A percentile compares a stretch with the other conserved stretches of the same genome.
Conservation (phyloP, 35 echinoderm and acorn worm genomes). For the Strongylocentrotus purpuratus region DNA sequence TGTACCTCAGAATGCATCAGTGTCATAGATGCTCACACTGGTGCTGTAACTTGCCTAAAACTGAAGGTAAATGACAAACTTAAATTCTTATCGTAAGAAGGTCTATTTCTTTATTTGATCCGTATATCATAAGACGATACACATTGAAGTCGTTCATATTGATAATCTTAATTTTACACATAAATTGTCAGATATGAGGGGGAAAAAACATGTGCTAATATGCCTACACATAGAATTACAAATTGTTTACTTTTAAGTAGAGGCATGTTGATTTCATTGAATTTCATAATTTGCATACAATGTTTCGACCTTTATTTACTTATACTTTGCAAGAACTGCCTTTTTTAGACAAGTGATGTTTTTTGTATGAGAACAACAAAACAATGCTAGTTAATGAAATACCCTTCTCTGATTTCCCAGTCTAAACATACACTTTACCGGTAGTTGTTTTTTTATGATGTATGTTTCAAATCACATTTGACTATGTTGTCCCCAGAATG, state of each 20-base stretch:
- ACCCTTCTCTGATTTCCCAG: too few species aligned
- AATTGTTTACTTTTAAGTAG: neutral
- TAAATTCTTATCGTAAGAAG: neutral
- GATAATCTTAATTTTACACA: neutral
- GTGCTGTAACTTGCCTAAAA: conserved; percentile 76
- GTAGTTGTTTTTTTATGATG: too few species aligned
- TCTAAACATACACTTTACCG: too few species aligned
- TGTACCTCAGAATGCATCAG: conserved; percentile 57
- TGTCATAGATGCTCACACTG: conserved; percentile 75
- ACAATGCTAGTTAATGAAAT: too few species aligned
- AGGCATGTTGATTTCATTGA: neutral
- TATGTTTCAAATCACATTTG: too few species aligned
- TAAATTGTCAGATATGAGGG: neutral
- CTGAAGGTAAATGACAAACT: conserved; percentile 60
- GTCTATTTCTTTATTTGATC: neutral
- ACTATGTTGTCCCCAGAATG: neutral
- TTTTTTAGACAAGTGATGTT: too few species aligned
- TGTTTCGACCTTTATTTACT: neutral
- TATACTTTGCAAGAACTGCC: too few species aligned
- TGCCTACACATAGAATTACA: neutral
- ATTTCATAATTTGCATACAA: too few species aligned
- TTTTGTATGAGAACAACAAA: too few species aligned
- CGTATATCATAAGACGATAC: neutral
- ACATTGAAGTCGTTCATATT: neutral
- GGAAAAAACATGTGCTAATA: neutral